These are phyloP conservation scores for Brachionus sp. DNA, from an alignment of 1,140 invertebrate genomes.

Conservation along the genomic window DNA sequence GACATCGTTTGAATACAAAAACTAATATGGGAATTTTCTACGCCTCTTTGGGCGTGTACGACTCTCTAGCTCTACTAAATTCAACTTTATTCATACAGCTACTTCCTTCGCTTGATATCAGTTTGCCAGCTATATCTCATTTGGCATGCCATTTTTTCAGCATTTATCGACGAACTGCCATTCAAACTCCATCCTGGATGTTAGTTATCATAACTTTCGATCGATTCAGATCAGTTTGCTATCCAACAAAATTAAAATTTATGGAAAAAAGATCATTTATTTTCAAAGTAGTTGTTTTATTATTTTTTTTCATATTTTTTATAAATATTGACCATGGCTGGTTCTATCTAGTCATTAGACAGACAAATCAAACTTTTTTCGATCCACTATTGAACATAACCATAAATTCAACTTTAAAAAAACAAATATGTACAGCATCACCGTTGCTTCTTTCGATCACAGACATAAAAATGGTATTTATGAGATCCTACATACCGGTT, in stretches of 20 bases:
- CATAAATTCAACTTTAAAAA: background rate
- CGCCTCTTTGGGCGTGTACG: background rate
- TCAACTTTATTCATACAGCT: slow-evolving; percentile 7
- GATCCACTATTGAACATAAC: background rate
- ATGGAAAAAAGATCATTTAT: background rate
- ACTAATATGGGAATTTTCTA: slow-evolving; percentile 15
- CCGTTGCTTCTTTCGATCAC: background rate
- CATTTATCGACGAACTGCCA: background rate
- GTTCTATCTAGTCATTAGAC: background rate
- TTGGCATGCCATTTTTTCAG: background rate
- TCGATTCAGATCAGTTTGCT: background rate
- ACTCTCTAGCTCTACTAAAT: background rate
- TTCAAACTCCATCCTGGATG: slow-evolving; percentile 30
- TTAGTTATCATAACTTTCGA: background rate
- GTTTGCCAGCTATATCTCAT: background rate
- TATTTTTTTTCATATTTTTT: background rate
- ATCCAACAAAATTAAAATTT: background rate
- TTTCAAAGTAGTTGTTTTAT: background rate
- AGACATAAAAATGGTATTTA: background rate
- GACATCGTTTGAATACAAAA: background rate
- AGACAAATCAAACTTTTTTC: background rate
- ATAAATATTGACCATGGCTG: background rate
- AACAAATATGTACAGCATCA: background rate
- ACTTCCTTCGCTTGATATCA: background rate
- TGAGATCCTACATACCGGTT: background rate